These are phyloP conservation scores for Parapsyche elsis DNA, from an alignment of 1,140 invertebrate species.

Conservation along the genomic window DNA sequence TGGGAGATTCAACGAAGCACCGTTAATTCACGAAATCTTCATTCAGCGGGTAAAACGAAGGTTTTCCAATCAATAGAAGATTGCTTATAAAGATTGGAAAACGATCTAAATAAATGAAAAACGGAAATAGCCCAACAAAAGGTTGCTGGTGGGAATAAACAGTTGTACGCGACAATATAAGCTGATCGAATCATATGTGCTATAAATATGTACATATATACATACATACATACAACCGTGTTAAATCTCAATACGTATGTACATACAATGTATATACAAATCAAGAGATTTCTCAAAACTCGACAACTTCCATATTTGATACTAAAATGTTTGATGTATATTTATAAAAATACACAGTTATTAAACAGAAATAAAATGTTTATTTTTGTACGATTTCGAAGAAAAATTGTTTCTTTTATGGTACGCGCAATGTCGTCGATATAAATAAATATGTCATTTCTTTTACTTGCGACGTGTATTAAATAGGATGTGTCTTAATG, in stretches of 20 bases:
- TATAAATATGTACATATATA: not conserved
- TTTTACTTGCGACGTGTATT: not conserved
- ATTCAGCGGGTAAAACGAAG: constrained; percentile 17
- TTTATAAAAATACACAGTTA: no score
- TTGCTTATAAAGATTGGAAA: not conserved
- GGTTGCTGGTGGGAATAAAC: not conserved
- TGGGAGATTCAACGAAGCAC: no score
- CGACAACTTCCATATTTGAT: no score
- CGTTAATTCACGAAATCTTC: not conserved
- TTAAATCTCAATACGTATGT: not conserved
- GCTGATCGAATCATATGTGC: not conserved
- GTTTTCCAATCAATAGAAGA: constrained; percentile 1
- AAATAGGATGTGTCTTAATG: constrained; percentile 9
- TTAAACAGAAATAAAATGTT: no score
- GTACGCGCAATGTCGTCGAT: not conserved
- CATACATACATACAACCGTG: not conserved
- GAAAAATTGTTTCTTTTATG: no score
- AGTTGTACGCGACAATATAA: not conserved
- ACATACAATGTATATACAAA: no score
- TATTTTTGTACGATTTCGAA: no score
- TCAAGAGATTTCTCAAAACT: no score
- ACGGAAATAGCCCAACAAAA: not conserved
- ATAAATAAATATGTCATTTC: not conserved
- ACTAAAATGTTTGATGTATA: no score
- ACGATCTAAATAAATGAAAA: constrained; percentile 19